These are phyloP conservation scores for Onychomys arenicola DNA, from an alignment of 2,797 vertebrate species.

Conservation along the genomic window DNA sequence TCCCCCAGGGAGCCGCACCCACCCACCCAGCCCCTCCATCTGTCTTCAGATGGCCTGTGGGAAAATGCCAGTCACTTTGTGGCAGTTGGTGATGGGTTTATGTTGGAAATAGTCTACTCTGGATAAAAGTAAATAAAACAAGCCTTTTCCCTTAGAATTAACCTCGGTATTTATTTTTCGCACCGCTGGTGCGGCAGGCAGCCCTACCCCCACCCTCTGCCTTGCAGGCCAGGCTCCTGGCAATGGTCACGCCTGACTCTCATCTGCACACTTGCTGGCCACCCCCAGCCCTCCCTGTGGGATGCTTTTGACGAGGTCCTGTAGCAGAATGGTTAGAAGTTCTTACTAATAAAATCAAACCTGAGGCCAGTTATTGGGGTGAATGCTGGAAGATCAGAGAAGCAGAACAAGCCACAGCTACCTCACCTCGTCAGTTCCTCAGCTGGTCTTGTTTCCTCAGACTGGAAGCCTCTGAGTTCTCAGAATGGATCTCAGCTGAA, in stretches of 20 bases:
- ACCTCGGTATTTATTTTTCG: slow-evolving; percentile 79
- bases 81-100: slow-evolving; percentile 27
- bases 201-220: background rate
- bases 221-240: background rate
- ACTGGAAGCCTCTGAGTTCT: too few relatives aligned
- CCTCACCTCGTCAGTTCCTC: too few relatives aligned
- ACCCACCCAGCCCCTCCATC: background rate
- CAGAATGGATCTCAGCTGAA: too few relatives aligned
- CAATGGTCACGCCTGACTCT: background rate
- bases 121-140: slow-evolving; percentile 73
- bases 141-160: slow-evolving; percentile 52
- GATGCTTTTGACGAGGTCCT: background rate
- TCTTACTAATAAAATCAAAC: too few relatives aligned
- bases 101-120: slow-evolving; percentile 74
- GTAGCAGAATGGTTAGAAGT: too few relatives aligned
- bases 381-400: too few relatives aligned
- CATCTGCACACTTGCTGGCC: background rate
- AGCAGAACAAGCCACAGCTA: too few relatives aligned
- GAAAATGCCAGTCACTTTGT: background rate
- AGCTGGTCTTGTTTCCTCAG: too few relatives aligned
- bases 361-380: too few relatives aligned
- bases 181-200: background rate
- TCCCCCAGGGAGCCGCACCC: background rate
- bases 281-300: background rate
- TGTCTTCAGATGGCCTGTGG: background rate